Evolutionary conservation across 2,888 invertebrate species (phyloP), one percentile per base, ranked within the genome.

Genomic region (Drosophila mercatorum): DNA sequence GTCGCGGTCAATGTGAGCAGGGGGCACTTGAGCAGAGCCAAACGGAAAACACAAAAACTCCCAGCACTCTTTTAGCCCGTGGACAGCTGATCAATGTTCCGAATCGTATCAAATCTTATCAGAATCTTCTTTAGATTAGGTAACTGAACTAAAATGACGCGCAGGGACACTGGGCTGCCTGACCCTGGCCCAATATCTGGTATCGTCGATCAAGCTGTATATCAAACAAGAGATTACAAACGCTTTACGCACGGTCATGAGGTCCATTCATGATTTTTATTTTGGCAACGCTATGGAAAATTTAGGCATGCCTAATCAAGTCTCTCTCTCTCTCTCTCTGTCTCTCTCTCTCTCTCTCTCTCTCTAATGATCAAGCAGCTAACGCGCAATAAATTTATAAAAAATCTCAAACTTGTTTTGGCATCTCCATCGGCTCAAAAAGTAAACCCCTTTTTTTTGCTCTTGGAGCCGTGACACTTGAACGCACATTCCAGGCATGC

Each of bases 31-130:
- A 53, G 40, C 58, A 78, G 51, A 58, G 68, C 51, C 46, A 41
- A 62, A 75, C 5, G 22, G 34, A 17, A 17, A 36, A 34, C 8
- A 34, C 22, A 52, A 36, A 41, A 31, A 75, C 51, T 72, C 52
- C 57, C 64, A 76, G 51, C 79, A 79, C 68, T 57, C 65, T 59
- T 38, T n/a, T 31, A 34, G 11, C 68, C 76, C 80, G 78, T 78
- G 80, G 41, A 62, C 80, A 79, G 44, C 47, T 34, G 62, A 40
- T 34, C 61, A 68, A 67, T 46, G 49, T 17, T 34, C 63, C 26
- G 47, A 71, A 62, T 31, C 69, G 70, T 69, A 60, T 28, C 69
- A 68, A 79, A 79, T 88, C 83, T 83, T 83, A 83, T 83, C 83
- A 41, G 22, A 73, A 43, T 83, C 83, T 85, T 73, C 68, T 68